phyloP scores from a whole-genome alignment of 2,888 invertebrate species.

The Watsonalla binaria region DNA sequence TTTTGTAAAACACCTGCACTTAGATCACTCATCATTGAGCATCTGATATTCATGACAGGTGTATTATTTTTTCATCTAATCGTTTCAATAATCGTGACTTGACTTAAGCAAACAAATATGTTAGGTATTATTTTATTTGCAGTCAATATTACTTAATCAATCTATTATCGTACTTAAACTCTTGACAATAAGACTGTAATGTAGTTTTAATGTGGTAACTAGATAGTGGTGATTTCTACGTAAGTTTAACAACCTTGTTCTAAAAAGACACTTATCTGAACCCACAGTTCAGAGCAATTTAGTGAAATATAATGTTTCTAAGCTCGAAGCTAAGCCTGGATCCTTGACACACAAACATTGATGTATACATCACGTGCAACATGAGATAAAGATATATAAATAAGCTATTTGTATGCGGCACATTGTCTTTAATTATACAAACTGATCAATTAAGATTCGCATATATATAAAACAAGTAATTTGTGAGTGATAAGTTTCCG shows the following conservation, averaged over 20 bases:
- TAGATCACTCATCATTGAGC: too few relatives aligned
- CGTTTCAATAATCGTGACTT: slow-evolving; percentile 1
- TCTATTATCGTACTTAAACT: slow-evolving; percentile 5
- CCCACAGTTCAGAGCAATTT: slow-evolving; percentile 17
- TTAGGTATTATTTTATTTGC: background rate
- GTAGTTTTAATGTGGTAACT: background rate
- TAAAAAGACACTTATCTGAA: slow-evolving; percentile 22
- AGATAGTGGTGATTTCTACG: slow-evolving; percentile 4
- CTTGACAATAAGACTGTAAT: slow-evolving; percentile 5
- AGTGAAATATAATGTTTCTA: slow-evolving; percentile 16
- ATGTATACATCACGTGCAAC: slow-evolving; percentile 13
- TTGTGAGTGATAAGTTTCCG: too few relatives aligned
- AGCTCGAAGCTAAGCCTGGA: slow-evolving; percentile 19
- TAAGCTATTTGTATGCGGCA: background rate
- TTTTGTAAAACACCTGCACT: too few relatives aligned
- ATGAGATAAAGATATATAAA: background rate
- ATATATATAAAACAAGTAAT: background rate
- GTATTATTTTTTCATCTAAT: background rate
- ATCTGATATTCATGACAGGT: background rate
- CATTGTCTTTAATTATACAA: background rate
- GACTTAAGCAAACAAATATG: background rate
- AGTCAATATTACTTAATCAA: background rate
- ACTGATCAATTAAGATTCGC: background rate
- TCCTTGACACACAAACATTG: slow-evolving; percentile 35
- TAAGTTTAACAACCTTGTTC: slow-evolving; percentile 32